phyloP scores from a whole-genome alignment of 2,888 invertebrate genomes.

The Candidula unifasciata region DNA sequence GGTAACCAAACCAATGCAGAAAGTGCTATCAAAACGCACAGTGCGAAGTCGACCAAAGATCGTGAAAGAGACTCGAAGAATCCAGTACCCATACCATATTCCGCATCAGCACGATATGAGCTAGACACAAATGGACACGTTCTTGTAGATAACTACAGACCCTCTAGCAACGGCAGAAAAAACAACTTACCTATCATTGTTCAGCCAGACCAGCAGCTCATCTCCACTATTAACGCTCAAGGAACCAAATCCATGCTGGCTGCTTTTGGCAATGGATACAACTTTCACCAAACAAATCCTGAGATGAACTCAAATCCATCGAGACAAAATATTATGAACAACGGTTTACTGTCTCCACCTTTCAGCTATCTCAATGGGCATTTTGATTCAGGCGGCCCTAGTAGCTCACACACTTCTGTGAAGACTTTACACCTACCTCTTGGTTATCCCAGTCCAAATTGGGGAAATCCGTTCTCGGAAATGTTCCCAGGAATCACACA shows the following conservation, averaged over 20 bases:
- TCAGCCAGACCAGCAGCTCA: background rate
- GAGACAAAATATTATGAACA: conserved; percentile 3
- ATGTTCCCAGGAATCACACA: conserved; percentile 31
- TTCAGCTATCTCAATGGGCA: conserved; percentile 36
- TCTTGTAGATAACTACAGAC: background rate
- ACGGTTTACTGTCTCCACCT: conserved; percentile 7
- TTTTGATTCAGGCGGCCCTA: background rate
- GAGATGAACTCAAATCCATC: background rate
- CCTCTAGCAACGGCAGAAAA: background rate
- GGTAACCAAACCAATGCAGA: background rate
- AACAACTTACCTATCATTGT: background rate
- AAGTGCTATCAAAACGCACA: background rate
- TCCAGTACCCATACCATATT: background rate
- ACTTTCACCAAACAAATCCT: background rate
- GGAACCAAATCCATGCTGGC: conserved; percentile 4
- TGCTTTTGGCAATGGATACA: conserved; percentile 8
- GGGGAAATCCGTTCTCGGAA: conserved; percentile 45
- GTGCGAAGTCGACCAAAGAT: background rate
- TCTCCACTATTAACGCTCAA: conserved; percentile 5
- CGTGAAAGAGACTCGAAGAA: background rate
- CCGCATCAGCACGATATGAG: background rate
- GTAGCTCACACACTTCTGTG: background rate
- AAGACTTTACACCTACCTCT: conserved; percentile 33
- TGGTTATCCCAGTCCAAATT: conserved; percentile 15
- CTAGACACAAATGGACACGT: background rate